Conservation (phyloP, 2,888 invertebrate genomes). For the Heliothis peltigera region DNA sequence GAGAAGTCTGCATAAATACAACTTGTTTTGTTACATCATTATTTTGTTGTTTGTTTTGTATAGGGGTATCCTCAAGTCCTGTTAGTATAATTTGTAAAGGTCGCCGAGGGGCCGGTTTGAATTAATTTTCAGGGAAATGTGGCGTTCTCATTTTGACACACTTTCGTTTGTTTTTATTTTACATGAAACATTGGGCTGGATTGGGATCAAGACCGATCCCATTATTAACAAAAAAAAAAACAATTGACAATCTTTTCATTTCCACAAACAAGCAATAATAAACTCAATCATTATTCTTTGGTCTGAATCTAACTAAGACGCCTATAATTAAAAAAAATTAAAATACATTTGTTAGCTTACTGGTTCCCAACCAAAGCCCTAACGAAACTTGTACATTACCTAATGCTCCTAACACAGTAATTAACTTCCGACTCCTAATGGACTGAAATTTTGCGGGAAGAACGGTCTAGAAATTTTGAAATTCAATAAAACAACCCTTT, state of each 20-base stretch:
- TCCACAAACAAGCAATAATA: not conserved
- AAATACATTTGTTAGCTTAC: constrained; percentile 9
- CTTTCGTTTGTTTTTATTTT: not conserved
- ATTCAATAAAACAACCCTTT: not conserved
- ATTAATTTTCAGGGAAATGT: not conserved
- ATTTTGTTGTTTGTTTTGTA: not conserved
- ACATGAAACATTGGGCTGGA: too few relatives aligned
- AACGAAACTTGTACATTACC: constrained; percentile 33
- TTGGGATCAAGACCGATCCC: too few relatives aligned
- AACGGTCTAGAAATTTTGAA: not conserved
- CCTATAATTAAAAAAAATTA: constrained; percentile 2
- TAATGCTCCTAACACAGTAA: constrained; percentile 21
- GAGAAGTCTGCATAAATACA: not conserved
- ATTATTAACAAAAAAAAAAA: too few relatives aligned
- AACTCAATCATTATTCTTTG: too few relatives aligned
- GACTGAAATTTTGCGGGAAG: constrained; percentile 3
- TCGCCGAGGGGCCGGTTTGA: not conserved
- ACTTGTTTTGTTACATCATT: too few relatives aligned
- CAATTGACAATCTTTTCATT: too few relatives aligned
- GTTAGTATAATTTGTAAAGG: not conserved
- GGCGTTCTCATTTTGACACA: not conserved
- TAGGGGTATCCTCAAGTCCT: not conserved
- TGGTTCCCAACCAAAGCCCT: constrained; percentile 14
- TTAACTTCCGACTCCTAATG: constrained; percentile 7
- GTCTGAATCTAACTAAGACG: not conserved